Percentiles rank a stretch among this genome's conserved stretches.
Conservation (phyloP, 2,797 vertebrate genomes). For the Orientallactaga sibirica region DNA sequence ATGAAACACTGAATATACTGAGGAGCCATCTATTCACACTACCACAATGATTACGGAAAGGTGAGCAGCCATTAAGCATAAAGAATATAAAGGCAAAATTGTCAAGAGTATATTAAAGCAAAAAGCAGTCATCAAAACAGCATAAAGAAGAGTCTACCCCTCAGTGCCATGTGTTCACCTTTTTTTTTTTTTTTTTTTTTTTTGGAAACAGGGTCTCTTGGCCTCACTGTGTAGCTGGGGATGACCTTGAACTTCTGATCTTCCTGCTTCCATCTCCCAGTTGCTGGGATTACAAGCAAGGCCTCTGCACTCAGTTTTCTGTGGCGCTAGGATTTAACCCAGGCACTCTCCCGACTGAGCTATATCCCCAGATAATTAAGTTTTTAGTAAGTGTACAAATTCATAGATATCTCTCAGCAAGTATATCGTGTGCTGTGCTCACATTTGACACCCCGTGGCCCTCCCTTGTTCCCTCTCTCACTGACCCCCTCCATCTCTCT, state of each 20-base stretch:
- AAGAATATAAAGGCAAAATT: not conserved
- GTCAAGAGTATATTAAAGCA: not conserved
- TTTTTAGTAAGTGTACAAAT: not conserved
- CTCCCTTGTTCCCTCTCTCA: not conserved
- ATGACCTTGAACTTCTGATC: too few species aligned
- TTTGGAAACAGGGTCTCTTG: not conserved
- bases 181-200: not conserved
- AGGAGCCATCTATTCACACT: too few species aligned
- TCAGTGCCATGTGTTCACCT: too few species aligned
- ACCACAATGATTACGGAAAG: not conserved
- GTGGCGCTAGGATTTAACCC: too few species aligned
- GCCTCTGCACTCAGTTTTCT: too few species aligned
- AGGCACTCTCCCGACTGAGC: too few species aligned
- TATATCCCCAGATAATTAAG: not conserved
- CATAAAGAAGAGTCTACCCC: not conserved
- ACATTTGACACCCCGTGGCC: too few species aligned
- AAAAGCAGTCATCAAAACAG: constrained; percentile 7
- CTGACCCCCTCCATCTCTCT: not conserved
- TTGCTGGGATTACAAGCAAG: too few species aligned
- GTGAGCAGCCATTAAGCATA: not conserved
- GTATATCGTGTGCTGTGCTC: not conserved
- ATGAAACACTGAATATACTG: too few species aligned
- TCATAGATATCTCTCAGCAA: not conserved
- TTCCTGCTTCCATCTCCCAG: too few species aligned
- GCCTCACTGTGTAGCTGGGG: too few species aligned